Evolutionary conservation across 2,113 vertebrate species (phyloP).

Genomic region (Larimichthys crocea): DNA sequence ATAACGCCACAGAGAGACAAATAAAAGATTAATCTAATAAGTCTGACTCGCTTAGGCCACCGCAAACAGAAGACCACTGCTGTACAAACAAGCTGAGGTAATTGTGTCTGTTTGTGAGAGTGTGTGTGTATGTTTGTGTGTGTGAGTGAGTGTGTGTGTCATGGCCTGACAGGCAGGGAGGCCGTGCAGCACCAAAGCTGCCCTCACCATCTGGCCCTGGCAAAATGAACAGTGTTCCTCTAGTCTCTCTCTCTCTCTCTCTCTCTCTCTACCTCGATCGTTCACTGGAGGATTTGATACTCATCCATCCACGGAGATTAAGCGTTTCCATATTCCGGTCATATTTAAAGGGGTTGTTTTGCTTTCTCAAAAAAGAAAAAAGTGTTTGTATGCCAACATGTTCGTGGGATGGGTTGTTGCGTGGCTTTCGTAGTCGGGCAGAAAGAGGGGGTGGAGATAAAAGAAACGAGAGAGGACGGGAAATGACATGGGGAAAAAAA

Average conservation of each 20-base stretch:
- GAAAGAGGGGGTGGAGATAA: not conserved
- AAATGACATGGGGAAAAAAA: constrained; percentile 27
- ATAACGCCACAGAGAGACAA: constrained; percentile 65
- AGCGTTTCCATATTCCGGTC: constrained; percentile 75
- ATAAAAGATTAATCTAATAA: constrained; percentile 81
- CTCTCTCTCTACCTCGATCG: constrained; percentile 41
- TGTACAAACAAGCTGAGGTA: constrained; percentile 74
- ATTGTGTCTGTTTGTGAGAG: constrained; percentile 49
- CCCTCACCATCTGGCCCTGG: constrained; percentile 82
- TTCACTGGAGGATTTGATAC: constrained; percentile 72
- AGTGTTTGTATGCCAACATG: constrained; percentile 69
- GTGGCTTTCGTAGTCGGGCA: constrained; percentile 33
- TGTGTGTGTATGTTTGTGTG: constrained; percentile 44
- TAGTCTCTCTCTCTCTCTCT: constrained; percentile 32
- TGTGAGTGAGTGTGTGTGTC: constrained; percentile 58
- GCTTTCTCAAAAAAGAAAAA: constrained; percentile 68
- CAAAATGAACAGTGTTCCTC: constrained; percentile 76
- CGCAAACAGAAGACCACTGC: constrained; percentile 56
- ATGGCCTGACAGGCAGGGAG: constrained; percentile 66
- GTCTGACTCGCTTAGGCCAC: constrained; percentile 59
- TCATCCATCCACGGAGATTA: constrained; percentile 79
- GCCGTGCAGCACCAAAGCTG: constrained; percentile 77
- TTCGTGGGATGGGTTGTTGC: constrained; percentile 39
- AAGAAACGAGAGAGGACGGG: not conserved
- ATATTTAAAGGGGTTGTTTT: constrained; percentile 76